Conservation (phyloP, 2,113 vertebrate species). For the Struthidea cinerea region DNA sequence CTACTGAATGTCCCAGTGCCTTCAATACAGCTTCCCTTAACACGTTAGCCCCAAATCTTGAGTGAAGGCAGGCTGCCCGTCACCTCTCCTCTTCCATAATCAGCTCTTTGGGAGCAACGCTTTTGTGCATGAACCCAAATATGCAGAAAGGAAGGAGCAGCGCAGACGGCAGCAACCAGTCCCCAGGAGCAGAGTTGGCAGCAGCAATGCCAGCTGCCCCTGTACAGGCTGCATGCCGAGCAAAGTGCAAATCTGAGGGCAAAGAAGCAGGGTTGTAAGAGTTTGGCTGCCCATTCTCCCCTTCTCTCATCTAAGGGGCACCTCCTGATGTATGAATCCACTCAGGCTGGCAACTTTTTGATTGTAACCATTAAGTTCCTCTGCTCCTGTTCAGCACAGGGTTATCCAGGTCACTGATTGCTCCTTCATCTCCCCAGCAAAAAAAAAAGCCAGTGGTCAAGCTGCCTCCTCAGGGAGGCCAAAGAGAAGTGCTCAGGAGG, state of each 20-base stretch:
- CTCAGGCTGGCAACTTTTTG: slow-evolving; percentile 9
- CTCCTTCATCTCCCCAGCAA: neutral
- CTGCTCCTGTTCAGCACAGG: neutral
- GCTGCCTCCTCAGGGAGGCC: neutral
- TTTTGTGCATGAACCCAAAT: neutral
- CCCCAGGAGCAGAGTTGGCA: neutral
- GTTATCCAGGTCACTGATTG: slow-evolving; percentile 22
- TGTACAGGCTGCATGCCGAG: neutral
- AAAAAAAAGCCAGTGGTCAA: neutral
- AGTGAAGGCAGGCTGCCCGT: neutral
- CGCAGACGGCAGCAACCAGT: neutral
- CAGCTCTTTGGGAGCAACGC: neutral
- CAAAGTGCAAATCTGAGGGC: neutral
- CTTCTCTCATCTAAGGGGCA: neutral
- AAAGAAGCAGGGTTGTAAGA: neutral
- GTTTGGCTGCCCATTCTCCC: neutral
- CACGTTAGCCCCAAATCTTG: fast-evolving
- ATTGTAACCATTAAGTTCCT: neutral
- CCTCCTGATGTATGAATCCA: neutral
- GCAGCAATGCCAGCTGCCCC: neutral
- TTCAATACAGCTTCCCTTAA: neutral
- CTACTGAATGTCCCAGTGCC: neutral
- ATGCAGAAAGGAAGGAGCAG: neutral
- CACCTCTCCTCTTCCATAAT: neutral
- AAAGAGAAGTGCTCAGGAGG: neutral